These are phyloP conservation scores for Delia radicum DNA, from an alignment of 1,140 invertebrate genomes.

Conservation along the genomic window DNA sequence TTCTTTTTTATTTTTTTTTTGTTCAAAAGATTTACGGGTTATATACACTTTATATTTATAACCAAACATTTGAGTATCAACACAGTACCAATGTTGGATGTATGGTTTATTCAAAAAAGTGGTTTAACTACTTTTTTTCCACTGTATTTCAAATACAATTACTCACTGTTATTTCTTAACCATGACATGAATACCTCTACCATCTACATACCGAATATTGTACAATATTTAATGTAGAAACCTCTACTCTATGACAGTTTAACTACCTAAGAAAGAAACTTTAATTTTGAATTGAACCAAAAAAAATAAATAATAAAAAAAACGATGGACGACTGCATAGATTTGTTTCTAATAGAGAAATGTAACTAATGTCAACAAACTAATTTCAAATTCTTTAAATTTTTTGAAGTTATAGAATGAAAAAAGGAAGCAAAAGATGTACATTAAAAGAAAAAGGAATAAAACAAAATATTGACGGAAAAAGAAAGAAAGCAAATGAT, in stretches of 20 bases:
- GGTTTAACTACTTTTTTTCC: not conserved
- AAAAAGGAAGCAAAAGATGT: not conserved
- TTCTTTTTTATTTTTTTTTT: not conserved
- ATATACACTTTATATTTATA: no score
- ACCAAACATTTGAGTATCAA: not conserved
- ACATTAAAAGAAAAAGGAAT: not conserved
- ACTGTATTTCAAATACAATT: not conserved
- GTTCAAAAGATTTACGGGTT: no score
- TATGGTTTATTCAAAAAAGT: not conserved
- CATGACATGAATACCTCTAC: not conserved
- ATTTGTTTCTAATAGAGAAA: not conserved
- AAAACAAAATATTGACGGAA: not conserved
- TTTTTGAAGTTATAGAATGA: not conserved
- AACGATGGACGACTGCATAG: not conserved
- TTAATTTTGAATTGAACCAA: not conserved
- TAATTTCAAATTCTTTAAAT: not conserved
- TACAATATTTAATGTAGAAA: not conserved
- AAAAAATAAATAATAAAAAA: not conserved
- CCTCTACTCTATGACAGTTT: not conserved
- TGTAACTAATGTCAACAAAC: not conserved
- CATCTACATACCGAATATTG: not conserved
- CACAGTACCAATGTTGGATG: not conserved
- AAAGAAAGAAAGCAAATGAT: not conserved
- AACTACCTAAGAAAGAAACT: not conserved
- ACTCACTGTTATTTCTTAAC: conserved; percentile 4